Conservation (phyloP, 2,797 vertebrate species). For the Harpagifer antarcticus region DNA sequence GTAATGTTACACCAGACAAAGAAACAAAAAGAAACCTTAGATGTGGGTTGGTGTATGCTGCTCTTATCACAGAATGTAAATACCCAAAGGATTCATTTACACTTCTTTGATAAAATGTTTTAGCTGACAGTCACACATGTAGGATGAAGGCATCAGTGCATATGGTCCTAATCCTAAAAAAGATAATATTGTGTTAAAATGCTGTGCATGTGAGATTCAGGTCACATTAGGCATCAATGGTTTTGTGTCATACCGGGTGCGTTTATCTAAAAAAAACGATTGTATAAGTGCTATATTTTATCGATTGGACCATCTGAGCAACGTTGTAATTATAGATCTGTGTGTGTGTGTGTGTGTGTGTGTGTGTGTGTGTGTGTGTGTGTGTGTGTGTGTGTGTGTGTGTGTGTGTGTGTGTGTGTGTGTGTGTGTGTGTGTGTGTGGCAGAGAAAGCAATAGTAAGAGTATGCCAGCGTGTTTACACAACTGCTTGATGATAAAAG, state of each 20-base stretch:
- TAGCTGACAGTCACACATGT: conserved; percentile 47
- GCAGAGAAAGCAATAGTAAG: conserved; percentile 18
- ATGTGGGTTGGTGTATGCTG: conserved; percentile 20
- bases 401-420: too few relatives aligned
- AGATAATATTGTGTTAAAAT: too few relatives aligned
- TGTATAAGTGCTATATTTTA: conserved; percentile 29
- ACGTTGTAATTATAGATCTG: conserved; percentile 46
- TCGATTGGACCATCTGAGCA: conserved; percentile 49
- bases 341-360: neutral
- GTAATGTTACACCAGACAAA: conserved; percentile 44
- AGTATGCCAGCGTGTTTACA: conserved; percentile 44
- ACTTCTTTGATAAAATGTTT: conserved; percentile 30
- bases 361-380: too few relatives aligned
- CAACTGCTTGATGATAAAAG: conserved; percentile 54
- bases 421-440: conserved; percentile 10
- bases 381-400: too few relatives aligned
- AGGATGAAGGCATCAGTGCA: conserved; percentile 41
- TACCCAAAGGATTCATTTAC: conserved; percentile 56
- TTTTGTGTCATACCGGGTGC: neutral
- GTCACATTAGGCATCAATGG: neutral
- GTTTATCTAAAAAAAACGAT: conserved; percentile 3
- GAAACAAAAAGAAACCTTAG: conserved; percentile 10
- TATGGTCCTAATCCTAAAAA: conserved; percentile 41
- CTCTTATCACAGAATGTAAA: conserved; percentile 44
- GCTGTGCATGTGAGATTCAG: conserved; percentile 12